phyloP scores from a whole-genome alignment of 2,797 vertebrate species.

The Smutsia gigantea region DNA sequence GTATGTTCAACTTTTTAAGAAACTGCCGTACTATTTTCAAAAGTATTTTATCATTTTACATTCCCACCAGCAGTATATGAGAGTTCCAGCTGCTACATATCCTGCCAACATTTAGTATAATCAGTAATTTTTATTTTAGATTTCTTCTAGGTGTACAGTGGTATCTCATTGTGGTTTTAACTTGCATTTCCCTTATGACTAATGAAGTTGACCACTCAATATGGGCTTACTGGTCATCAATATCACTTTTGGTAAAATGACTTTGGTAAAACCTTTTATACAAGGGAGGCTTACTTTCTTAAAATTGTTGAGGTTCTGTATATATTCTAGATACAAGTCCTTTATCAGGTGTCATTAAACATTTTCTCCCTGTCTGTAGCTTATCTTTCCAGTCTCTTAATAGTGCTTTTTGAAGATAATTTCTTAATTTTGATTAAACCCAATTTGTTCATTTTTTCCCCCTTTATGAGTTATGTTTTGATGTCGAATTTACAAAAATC shows the following conservation, averaged over 20 bases:
- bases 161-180: background rate
- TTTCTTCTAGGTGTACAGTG: background rate
- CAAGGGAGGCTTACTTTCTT: background rate
- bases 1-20: slow-evolving; percentile 18
- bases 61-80: background rate
- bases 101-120: background rate
- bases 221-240: background rate
- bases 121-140: slow-evolving; percentile 42
- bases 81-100: background rate
- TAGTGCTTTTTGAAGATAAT: background rate
- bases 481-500: background rate
- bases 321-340: background rate
- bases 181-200: background rate
- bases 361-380: background rate
- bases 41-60: background rate
- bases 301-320: background rate
- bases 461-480: background rate
- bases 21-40: slow-evolving; percentile 5
- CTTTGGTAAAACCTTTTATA: slow-evolving; percentile 6
- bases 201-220: background rate
- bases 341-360: background rate
- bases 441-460: background rate
- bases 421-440: slow-evolving; percentile 29
- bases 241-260: background rate
- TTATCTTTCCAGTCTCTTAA: slow-evolving; percentile 7